Evolutionary conservation across 2,888 invertebrate species (phyloP), one percentile per base, ranked within the genome.

Genomic region (Harmothoe impar): DNA sequence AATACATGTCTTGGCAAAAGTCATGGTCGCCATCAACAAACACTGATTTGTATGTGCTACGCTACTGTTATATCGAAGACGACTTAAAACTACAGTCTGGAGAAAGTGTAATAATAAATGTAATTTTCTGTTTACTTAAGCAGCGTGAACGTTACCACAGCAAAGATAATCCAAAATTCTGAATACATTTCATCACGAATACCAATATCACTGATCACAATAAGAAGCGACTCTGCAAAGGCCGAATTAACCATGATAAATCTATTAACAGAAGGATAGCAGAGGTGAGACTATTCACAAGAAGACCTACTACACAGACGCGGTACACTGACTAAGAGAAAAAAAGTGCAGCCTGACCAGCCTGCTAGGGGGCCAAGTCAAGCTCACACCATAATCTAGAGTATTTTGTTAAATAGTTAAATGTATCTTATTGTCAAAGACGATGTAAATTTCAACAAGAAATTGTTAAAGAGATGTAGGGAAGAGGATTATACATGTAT

Each of bases 331-430:
- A 54, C 86, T 54, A 52, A 54, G 56, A 54, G 52, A 86, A 86
- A 86, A 31, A 29, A 52, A 29, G 52, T 86, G 56, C 86, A 0
- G 56, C 52, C 54, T 7, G 54, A 31, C 56, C 56, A 5, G 29
- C 56, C 25, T 7, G 43, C 43, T 43, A 43, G 10, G 54, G 31
- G 52, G 86, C 86, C 10, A 15, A 33, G 25, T 86, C 86, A 86
- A 86, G 86, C 56, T 56, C 54, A 86, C 86, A 86, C 86, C 86
- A 86, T 86, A 86, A 86, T 86, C 86, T 86, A 86, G 86, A 86
- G 86, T 86, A 86, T 86, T 52, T 86, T 86, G 86, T 86, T 86
- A 86, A 86, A 86, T 54, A 54, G 56, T 86, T 52, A 86, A 54
- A 86, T 86, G 56, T 56, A 86, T 20, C 25, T 86, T 29, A 86